A percentile compares a stretch with the other conserved stretches of the same genome.
Evolutionary conservation across 2,888 invertebrate genomes (phyloP).

Genomic region (Seira ritae): DNA sequence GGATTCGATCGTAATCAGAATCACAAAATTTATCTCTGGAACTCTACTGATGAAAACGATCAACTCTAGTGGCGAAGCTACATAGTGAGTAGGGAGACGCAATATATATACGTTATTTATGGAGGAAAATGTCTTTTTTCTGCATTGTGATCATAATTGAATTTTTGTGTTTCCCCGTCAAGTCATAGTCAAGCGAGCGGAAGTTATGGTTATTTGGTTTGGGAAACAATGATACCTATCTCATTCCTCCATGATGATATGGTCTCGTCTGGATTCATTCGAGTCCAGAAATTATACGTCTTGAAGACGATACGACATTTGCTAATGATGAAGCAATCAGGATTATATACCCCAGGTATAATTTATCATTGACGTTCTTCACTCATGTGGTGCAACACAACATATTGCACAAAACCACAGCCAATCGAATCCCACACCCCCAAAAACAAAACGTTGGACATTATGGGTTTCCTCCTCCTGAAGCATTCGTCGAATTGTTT

Average conservation of each 20-base stretch:
- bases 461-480: too few relatives aligned
- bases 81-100: too few relatives aligned
- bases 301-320: not conserved
- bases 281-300: too few relatives aligned
- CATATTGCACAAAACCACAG: constrained; percentile 38
- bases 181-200: constrained; percentile 38
- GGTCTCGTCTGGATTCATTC: too few relatives aligned
- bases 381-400: constrained; percentile 49
- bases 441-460: too few relatives aligned
- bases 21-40: not conserved
- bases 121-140: constrained; percentile 31
- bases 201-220: constrained; percentile 48
- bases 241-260: not conserved
- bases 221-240: not conserved
- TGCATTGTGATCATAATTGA: constrained; percentile 56
- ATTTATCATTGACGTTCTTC: not conserved
- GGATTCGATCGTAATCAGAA: not conserved
- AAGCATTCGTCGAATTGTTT: too few relatives aligned
- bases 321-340: constrained; percentile 51
- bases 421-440: not conserved
- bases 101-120: too few relatives aligned
- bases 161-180: constrained; percentile 30
- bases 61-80: too few relatives aligned
- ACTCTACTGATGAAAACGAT: constrained; percentile 13
- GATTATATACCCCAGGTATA: not conserved